These are phyloP conservation scores for Anthopleura xanthogrammica DNA, from an alignment of 92 coral and sea anemone species.

Conservation along the genomic window DNA sequence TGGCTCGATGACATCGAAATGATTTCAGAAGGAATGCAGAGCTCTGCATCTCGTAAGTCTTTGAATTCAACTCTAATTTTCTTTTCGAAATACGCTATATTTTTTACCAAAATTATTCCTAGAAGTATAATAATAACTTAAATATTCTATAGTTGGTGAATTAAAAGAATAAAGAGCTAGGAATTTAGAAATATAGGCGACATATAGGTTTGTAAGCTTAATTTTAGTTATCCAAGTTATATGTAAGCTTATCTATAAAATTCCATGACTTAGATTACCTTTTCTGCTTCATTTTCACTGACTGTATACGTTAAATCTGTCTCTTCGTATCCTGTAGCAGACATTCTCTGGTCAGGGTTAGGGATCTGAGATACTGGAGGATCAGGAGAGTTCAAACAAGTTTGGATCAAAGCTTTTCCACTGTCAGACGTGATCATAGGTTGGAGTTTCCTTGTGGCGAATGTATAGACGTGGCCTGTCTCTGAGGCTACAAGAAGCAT, in stretches of 20 bases:
- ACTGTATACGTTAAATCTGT: slow-evolving; percentile 96
- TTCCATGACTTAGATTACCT: slow-evolving; percentile 37
- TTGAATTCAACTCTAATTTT: neutral
- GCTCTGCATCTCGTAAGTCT: neutral
- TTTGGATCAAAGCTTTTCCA: slow-evolving; percentile 98
- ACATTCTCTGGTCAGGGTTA: slow-evolving; percentile 95
- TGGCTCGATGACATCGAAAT: neutral
- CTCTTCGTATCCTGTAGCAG: slow-evolving; percentile 99
- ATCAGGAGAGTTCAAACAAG: slow-evolving; percentile 96
- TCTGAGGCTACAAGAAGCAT: slow-evolving; percentile 99
- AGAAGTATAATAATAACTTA: neutral
- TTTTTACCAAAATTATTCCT: neutral
- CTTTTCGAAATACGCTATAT: neutral
- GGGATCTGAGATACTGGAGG: slow-evolving; percentile 94
- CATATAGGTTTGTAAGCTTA: neutral
- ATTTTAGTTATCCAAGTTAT: neutral
- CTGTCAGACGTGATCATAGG: slow-evolving; percentile 99
- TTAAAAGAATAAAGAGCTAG: neutral
- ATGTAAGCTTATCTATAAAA: neutral
- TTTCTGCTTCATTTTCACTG: slow-evolving; percentile 87
- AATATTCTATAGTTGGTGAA: neutral
- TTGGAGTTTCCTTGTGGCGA: slow-evolving; percentile 96
- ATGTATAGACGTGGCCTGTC: slow-evolving; percentile 99
- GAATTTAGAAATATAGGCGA: neutral
- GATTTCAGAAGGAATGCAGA: neutral